These are phyloP conservation scores for Heliconius melpomene DNA, from an alignment of 1,140 invertebrate genomes.

Conservation along the genomic window DNA sequence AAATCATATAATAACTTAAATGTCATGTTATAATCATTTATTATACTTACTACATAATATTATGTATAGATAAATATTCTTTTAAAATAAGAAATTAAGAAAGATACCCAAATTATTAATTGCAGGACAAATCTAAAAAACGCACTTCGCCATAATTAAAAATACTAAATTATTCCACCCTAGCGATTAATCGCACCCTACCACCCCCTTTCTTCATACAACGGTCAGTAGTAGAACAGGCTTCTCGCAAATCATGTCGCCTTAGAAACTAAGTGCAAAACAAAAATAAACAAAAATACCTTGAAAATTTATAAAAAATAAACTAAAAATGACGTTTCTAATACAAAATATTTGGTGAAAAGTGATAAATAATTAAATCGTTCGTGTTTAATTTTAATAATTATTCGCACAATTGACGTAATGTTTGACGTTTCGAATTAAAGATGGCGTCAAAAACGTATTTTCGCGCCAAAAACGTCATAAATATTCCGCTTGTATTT, in stretches of 20 bases:
- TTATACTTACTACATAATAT: too few species aligned
- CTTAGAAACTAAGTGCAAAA: slow-evolving; percentile 75
- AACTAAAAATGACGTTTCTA: slow-evolving; percentile 3
- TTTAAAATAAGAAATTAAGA: neutral
- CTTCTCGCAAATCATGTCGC: slow-evolving; percentile 67
- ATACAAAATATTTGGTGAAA: neutral
- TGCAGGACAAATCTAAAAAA: slow-evolving; percentile 35
- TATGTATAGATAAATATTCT: too few species aligned
- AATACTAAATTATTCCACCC: slow-evolving; percentile 73
- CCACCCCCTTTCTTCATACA: slow-evolving; percentile 62
- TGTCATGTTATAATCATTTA: neutral
- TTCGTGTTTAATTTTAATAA: slow-evolving; percentile 16
- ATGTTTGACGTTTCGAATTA: slow-evolving; percentile 37
- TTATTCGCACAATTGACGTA: slow-evolving; percentile 29
- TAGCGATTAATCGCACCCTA: slow-evolving; percentile 61
- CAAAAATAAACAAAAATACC: slow-evolving; percentile 71
- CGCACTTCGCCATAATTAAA: slow-evolving; percentile 72
- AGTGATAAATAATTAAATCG: slow-evolving; percentile 5
- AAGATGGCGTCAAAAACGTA: slow-evolving; percentile 58
- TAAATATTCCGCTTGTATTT: slow-evolving; percentile 63
- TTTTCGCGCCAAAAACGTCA: slow-evolving; percentile 76
- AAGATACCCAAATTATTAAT: neutral
- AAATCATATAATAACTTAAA: neutral
- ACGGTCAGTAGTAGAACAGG: slow-evolving; percentile 68
- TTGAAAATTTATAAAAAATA: slow-evolving; percentile 17